phyloP scores from a whole-genome alignment of 2,888 invertebrate species.

The Teleiodes luculella region DNA sequence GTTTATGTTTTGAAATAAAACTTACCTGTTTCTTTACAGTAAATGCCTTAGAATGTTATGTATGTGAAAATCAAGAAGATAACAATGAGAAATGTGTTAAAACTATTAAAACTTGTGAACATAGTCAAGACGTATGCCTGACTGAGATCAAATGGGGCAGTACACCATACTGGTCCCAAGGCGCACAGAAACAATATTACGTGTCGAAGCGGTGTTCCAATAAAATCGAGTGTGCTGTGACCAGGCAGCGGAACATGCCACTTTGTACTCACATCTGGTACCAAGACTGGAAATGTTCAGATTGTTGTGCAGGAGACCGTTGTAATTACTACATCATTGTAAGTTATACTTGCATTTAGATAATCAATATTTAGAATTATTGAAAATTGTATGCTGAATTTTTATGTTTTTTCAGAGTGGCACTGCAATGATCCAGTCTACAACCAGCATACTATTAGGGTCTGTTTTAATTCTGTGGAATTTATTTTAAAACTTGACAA shows the following conservation, averaged over 20 bases:
- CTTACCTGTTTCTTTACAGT: neutral
- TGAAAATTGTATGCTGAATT: too few relatives aligned
- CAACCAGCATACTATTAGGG: constrained; percentile 31
- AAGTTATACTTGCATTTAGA: too few relatives aligned
- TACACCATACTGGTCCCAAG: constrained; percentile 96
- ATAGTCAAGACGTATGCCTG: constrained; percentile 90
- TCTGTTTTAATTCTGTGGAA: constrained; percentile 24
- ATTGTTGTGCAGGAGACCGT: constrained; percentile 96
- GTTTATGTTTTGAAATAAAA: neutral
- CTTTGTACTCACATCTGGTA: constrained; percentile 95
- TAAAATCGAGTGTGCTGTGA: constrained; percentile 86
- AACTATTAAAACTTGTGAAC: constrained; percentile 93
- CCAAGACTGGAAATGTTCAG: constrained; percentile 97
- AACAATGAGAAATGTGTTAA: constrained; percentile 95
- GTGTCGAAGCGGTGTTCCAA: constrained; percentile 94
- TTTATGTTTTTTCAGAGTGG: constrained; percentile 52
- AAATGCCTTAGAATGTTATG: constrained; percentile 92
- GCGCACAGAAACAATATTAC: constrained; percentile 94
- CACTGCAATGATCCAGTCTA: constrained; percentile 35
- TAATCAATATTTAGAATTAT: too few relatives aligned
- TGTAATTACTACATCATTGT: constrained; percentile 97
- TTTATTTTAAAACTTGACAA: too few relatives aligned
- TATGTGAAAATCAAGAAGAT: constrained; percentile 94
- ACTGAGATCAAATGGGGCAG: constrained; percentile 96
- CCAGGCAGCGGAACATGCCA: constrained; percentile 84